Evolutionary conservation across 2,113 vertebrate species (phyloP), one percentile per base, ranked within the genome.

Genomic region (Peromyscus maniculatus): DNA sequence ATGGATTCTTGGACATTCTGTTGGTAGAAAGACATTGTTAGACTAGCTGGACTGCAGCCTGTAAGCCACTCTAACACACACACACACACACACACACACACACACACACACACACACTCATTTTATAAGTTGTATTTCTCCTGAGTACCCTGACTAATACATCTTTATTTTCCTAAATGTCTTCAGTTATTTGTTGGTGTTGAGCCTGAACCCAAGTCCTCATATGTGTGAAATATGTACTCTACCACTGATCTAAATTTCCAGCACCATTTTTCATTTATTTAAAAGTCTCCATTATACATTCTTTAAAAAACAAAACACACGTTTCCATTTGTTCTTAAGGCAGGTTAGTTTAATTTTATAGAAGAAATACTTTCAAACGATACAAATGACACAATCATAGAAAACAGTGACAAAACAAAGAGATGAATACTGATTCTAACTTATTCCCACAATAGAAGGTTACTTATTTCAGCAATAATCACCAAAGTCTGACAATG

Each of bases 331-430:
- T 43, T 92, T 97, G 91, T 88, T 92, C 96, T 98, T 98, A 98
- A 98, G 98, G 97, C 97, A 98, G 98, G 97, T 98, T 98, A 98
- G 98, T 99, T 97, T 99, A 98, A 99, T 99, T 98, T 98, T 96
- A 95, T 98, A 98, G 98, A 98, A 98, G 98, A 98, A 98, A 98
- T 98, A 98, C 87, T 98, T 97, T 98, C 97, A 98, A 98, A 99
- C 97, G 97, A 98, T 98, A 99, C 98, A 98, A 98, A 98, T 97
- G 98, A 98, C 98, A 98, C 95, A 98, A 98, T 98, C 95, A 97
- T 98, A 98, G 97, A 98, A 97, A 98, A 98, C 97, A 97, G 97
- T 97, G 98, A 99, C 98, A 98, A 98, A 98, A 97, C 97, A 98
- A 98, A 98, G 98, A 98, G 98, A 99, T 99, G 98, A 99, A 98